Conservation (phyloP, 2,888 invertebrate species). For the Xestobium rufovillosum region DNA sequence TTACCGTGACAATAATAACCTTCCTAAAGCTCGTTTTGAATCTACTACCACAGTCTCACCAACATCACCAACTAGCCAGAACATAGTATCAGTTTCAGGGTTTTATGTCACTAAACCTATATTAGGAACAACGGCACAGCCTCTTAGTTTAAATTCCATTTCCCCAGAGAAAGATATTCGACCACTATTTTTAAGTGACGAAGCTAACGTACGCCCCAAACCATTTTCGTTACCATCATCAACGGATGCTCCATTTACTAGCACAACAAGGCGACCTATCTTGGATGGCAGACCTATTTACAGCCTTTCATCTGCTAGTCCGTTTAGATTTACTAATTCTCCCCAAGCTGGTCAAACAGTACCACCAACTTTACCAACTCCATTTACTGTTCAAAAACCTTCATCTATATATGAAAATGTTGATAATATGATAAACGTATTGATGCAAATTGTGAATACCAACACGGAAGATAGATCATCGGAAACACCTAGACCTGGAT, state of each 20-base stretch:
- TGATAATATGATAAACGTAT: slow-evolving; percentile 60
- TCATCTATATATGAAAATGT: slow-evolving; percentile 55
- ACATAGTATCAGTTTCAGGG: too few relatives aligned
- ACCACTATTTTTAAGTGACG: background rate
- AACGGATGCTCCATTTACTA: slow-evolving; percentile 10
- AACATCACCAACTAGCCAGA: too few relatives aligned
- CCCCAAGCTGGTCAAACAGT: slow-evolving; percentile 31
- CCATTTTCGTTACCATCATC: slow-evolving; percentile 18
- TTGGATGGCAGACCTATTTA: slow-evolving; percentile 20
- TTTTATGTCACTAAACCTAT: too few relatives aligned
- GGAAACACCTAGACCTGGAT: slow-evolving; percentile 50
- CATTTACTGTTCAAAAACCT: slow-evolving; percentile 12
- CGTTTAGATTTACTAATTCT: slow-evolving; percentile 28
- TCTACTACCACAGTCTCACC: too few relatives aligned
- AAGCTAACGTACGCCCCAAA: slow-evolving; percentile 18
- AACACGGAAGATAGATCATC: slow-evolving; percentile 46
- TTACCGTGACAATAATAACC: too few relatives aligned
- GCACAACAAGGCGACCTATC: slow-evolving; percentile 3
- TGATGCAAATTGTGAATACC: slow-evolving; percentile 53
- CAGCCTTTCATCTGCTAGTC: slow-evolving; percentile 37
- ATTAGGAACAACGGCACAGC: too few relatives aligned
- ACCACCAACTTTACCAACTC: slow-evolving; percentile 29
- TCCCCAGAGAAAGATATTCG: too few relatives aligned
- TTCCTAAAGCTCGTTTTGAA: too few relatives aligned
- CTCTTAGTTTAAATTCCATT: too few relatives aligned